A percentile compares a stretch with the other conserved stretches of the same genome.
These are phyloP conservation scores for Iguana delicatissima DNA, from an alignment of 2,797 vertebrate genomes.

Conservation along the genomic window DNA sequence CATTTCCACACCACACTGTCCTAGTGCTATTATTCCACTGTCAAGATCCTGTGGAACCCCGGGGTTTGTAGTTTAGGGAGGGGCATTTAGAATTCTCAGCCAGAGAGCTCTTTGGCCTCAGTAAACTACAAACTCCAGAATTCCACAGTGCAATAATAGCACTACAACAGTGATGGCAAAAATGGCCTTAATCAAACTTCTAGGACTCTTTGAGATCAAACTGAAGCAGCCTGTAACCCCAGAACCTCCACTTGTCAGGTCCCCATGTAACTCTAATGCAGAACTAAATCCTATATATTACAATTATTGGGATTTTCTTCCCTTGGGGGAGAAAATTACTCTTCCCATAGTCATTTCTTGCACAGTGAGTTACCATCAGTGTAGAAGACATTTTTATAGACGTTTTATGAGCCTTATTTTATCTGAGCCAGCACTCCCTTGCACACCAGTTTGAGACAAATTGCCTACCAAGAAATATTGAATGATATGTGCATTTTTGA, in stretches of 20 bases:
- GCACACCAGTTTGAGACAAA: slow-evolving; percentile 51
- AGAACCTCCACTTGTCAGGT: not conserved
- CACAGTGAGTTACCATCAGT: slow-evolving; percentile 19
- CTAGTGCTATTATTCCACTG: too few relatives aligned
- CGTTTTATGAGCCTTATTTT: slow-evolving; percentile 37
- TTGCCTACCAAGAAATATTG: slow-evolving; percentile 61
- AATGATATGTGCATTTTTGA: slow-evolving; percentile 54
- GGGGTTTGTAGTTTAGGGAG: too few relatives aligned
- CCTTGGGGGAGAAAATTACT: not conserved
- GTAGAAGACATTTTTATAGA: slow-evolving; percentile 60
- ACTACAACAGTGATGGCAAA: too few relatives aligned
- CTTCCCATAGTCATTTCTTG: not conserved
- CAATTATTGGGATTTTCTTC: slow-evolving; percentile 22
- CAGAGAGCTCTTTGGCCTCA: too few relatives aligned
- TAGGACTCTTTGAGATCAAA: not conserved
- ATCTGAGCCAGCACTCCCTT: slow-evolving; percentile 41
- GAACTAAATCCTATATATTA: not conserved
- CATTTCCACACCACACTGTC: too few relatives aligned
- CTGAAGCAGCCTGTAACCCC: not conserved
- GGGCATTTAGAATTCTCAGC: too few relatives aligned
- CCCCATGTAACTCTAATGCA: too few relatives aligned
- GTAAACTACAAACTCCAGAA: too few relatives aligned
- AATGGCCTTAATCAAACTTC: not conserved
- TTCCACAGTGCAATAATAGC: too few relatives aligned
- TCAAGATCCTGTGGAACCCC: too few relatives aligned